Evolutionary conservation across 2,888 invertebrate genomes (phyloP).

Genomic region (Deladenus siricidicola): DNA sequence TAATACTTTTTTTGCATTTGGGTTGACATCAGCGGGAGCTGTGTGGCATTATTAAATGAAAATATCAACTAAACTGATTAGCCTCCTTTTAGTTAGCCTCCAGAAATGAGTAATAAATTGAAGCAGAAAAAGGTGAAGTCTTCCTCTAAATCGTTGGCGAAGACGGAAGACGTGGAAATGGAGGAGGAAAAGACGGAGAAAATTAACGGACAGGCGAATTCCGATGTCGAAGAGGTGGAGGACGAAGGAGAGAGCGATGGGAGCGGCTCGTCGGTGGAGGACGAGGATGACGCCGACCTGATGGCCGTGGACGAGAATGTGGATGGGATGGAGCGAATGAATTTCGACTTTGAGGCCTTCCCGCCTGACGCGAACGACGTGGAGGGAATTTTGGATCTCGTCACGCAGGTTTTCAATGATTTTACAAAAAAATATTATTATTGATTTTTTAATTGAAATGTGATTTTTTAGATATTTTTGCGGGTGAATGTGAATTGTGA

Average conservation of each 20-base stretch:
- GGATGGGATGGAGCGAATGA: conserved; percentile 28
- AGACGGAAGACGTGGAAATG: no score
- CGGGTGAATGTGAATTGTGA: conserved; percentile 38
- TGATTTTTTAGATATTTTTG: conserved; percentile 38
- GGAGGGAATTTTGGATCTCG: conserved; percentile 40
- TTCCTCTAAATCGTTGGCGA: no score
- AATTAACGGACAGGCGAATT: neutral
- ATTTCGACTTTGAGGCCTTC: conserved; percentile 45
- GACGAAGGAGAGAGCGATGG: conserved; percentile 7
- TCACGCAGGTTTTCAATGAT: conserved; percentile 33
- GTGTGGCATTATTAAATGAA: no score
- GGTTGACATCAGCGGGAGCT: no score
- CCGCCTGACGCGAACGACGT: conserved; percentile 39
- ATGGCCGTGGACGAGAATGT: conserved; percentile 15
- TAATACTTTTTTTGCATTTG: no score
- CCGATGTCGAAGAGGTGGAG: conserved; percentile 9
- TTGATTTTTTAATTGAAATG: neutral
- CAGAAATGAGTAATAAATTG: no score
- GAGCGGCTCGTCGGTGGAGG: conserved; percentile 3
- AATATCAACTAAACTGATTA: no score
- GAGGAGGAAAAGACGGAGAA: no score
- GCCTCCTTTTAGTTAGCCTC: no score
- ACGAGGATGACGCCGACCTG: conserved; percentile 20
- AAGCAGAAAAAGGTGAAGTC: no score
- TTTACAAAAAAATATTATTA: neutral